Conservation (phyloP, 2,797 vertebrate genomes). For the Meriones psammophilus region DNA sequence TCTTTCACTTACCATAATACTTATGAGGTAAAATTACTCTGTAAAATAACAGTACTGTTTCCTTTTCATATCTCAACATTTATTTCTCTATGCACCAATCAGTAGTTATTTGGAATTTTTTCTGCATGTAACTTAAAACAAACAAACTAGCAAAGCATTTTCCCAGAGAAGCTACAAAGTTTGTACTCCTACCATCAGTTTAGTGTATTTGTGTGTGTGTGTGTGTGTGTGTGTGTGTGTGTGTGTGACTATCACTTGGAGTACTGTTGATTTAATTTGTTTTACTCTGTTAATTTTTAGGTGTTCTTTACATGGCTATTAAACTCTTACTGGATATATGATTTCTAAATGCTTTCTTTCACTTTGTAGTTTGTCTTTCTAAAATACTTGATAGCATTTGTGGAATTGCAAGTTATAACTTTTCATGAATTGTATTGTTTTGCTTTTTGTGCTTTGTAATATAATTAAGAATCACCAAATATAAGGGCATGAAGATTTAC, state of each 20-base stretch:
- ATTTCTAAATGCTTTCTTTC: neutral
- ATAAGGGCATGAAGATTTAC: neutral
- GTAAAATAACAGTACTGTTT: neutral
- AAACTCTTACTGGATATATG: neutral
- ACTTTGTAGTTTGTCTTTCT: neutral
- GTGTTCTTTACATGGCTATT: neutral
- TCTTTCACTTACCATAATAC: neutral
- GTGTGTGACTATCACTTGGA: neutral
- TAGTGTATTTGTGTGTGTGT: neutral
- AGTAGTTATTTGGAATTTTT: neutral
- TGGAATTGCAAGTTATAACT: conserved; percentile 13
- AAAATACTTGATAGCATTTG: neutral
- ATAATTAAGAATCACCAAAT: neutral
- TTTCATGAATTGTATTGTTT: neutral
- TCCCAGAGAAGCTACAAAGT: neutral
- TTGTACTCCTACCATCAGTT: neutral
- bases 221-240: neutral
- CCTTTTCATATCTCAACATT: neutral
- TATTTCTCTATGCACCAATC: conserved; percentile 9
- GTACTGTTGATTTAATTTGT: neutral
- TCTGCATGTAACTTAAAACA: neutral
- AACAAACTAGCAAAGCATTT: neutral
- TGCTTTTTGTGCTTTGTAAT: conserved; percentile 2
- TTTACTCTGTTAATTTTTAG: neutral
- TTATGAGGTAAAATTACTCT: neutral